phyloP scores from a whole-genome alignment of 2,888 invertebrate species.

The Thymelicus lineola region DNA sequence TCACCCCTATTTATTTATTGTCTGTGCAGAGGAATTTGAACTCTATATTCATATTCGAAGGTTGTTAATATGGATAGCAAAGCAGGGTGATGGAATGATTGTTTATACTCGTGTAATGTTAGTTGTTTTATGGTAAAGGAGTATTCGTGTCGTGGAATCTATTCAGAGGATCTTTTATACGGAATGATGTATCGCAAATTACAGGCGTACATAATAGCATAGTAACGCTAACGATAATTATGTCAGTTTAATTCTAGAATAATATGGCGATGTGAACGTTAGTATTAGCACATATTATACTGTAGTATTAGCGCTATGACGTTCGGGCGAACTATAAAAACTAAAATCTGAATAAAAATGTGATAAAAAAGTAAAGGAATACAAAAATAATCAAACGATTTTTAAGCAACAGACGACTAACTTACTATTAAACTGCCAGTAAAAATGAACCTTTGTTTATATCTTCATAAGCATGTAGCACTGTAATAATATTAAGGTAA shows the following conservation, averaged over 20 bases:
- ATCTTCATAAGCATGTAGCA: too few relatives aligned
- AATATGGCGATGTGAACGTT: too few relatives aligned
- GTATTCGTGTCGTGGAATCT: slow-evolving; percentile 51
- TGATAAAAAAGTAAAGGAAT: too few relatives aligned
- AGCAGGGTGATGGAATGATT: slow-evolving; percentile 46
- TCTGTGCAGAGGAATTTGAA: slow-evolving; percentile 18
- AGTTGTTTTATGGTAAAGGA: slow-evolving; percentile 61
- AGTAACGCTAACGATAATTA: slow-evolving; percentile 17
- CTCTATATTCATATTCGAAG: slow-evolving; percentile 25
- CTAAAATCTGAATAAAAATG: too few relatives aligned
- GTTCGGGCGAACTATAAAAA: too few relatives aligned
- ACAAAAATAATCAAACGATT: too few relatives aligned
- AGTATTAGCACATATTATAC: too few relatives aligned
- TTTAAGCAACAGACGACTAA: too few relatives aligned
- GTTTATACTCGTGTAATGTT: slow-evolving; percentile 54
- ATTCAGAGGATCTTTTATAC: slow-evolving; percentile 32
- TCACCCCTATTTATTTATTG: slow-evolving; percentile 52
- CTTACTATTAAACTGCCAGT: too few relatives aligned
- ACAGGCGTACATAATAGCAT: slow-evolving; percentile 11
- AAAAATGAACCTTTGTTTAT: too few relatives aligned
- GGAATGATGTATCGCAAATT: slow-evolving; percentile 13
- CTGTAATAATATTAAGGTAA: too few relatives aligned
- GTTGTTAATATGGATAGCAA: slow-evolving; percentile 8
- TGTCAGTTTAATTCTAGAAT: not conserved
- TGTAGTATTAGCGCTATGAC: too few relatives aligned